Base-by-base conservation (phyloP, 2,888 invertebrate genomes). In the Zeuzera pyrina region DNA sequence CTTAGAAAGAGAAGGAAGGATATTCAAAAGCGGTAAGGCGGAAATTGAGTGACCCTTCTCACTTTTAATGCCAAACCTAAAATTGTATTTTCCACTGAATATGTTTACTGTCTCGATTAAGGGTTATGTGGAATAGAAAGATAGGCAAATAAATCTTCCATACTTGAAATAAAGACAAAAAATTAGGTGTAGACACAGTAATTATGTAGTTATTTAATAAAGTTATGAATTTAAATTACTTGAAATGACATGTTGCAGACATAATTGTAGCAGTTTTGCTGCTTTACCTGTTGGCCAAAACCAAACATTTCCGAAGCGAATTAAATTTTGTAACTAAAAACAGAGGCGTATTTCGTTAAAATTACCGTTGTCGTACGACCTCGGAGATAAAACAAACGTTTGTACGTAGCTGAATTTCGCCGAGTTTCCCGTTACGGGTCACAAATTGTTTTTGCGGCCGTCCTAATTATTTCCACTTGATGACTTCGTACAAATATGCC, bases 391-490 rank as follows among this genome's bases (percentile, higher is more conserved):
- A 25, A 25, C 25, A 25, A 25, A 25, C 12, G 25, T 12, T 25
- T 4, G 36, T 28, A 16, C 8, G 36, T 28, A 16, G 12, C 24
- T 22, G 31, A 31, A 28, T 36, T 23, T 25, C 25, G 35, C 43
- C 34, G 43, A 41, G 53, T 43, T 50, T 41, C 47, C 22, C 67
- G 77, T 77, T 61, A 74, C 73, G 78, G 73, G 51, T 60, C 77
- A 77, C 77, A 77, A 78, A 78, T 67, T 74, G 76, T 74, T 76
- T 73, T 77, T 76, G 74, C 67, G 64, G 56, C 52, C 44, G 52
- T 59, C 61, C 67, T 76, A 76, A 78, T 76, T 76, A 77, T 77
- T 78, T 77, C 66, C 71, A 73, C 67, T 72, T 69, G 64, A 70
- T 68, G 77, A 65, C 59, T 69, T 61, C 58, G 35, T 40, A 42